Base-by-base conservation (phyloP, 2,113 vertebrate species). In the Dolichallabes microphthalmus region DNA sequence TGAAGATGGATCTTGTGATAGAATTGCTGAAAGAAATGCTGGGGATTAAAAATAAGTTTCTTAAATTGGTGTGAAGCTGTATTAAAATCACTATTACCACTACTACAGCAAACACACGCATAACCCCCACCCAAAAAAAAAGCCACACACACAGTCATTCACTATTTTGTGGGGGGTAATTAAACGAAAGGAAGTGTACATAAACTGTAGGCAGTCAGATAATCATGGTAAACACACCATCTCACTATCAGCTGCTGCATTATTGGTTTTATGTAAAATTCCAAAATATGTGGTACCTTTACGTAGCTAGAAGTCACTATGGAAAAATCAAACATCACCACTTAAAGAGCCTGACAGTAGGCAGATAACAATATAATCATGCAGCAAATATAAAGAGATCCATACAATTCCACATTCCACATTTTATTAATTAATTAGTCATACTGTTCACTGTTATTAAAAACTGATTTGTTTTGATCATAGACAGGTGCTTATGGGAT, bases 161-260 rank as follows among this genome's bases (percentile, higher is more conserved):
- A 69, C 0, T 39, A 9, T 2, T 32, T 71, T 57, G 11, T 22
- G 10, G 17, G 7, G 63, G 61, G 63, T 32, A 58, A 68, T 77
- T 57, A 19, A 53, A 32, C 14, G 9, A n/a, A 63, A 25, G 50
- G 14, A 45, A 17, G 35, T 82, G 86, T n/a, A 83, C 52, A 87
- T 74, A 83, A 57, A 75, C 86, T 86, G 81, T 32, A 35, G 81
- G 66, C 57, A 80, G 86, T 80, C 50, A 78, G 86, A 83, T 87
- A 85, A 79, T 61, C 52, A 19, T 35, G 14, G 75, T 79, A 84
- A 78, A 84, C 69, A 61, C 30, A 83, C 57, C 17, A 58, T 39
- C 6, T 82, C 13, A 71, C 63, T 32, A 17, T 66, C 80, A 53
- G 50, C 13, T 5, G 25, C 66, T 82, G 63, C 64, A 58, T 25